Base-by-base conservation (phyloP, 2,113 vertebrate species). In the Microcebus tavaratra region DNA sequence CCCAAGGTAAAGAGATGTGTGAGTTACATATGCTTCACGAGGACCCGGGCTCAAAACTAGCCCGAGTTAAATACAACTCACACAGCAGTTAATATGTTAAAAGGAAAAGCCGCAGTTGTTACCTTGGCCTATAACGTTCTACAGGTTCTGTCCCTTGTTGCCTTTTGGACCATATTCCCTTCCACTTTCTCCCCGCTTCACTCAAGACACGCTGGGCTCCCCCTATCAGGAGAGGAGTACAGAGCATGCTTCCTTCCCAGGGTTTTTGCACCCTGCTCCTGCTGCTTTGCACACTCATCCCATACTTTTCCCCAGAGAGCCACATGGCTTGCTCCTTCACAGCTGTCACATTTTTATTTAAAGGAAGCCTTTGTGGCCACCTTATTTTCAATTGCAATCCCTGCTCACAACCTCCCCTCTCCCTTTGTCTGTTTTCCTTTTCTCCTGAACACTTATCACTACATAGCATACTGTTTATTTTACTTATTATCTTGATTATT, bases 191-290 rank as follows among this genome's bases (percentile, higher is more conserved):
- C 57, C 20, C 21, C n/a, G n/a, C 27, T 39, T 68, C 68, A 57
- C 18, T 79, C 27, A 36, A 83, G 70, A n/a, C 48, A 15, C 0
- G 4, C 2, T 9, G 0, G 6, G 3, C 53, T 85, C 14, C 31
- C 81, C 20, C 0, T 27, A 42, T 27, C 6, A 72, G 29, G 36
- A 67, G 57, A 4, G 17, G 7, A 65, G 29, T 12, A 82, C 1
- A 0, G 21, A n/a, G 1, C 25, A 23, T 0, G 2, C 8, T 78
- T n/a, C 3, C 14, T 42, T 48, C 11, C 50, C 10, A 21, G 34
- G 50, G 2, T 10, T 82, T 93, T 53, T 29, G 79, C 4, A 29
- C 18, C 2, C 10, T 20, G 4, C 23, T 29, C n/a, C 29, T 4
- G 23, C 67, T 65, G 72, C 21, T 50, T 42, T 61, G 57, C 18